phyloP scores from a whole-genome alignment of 2,888 invertebrate species.

The Physocephala rufipes region DNA sequence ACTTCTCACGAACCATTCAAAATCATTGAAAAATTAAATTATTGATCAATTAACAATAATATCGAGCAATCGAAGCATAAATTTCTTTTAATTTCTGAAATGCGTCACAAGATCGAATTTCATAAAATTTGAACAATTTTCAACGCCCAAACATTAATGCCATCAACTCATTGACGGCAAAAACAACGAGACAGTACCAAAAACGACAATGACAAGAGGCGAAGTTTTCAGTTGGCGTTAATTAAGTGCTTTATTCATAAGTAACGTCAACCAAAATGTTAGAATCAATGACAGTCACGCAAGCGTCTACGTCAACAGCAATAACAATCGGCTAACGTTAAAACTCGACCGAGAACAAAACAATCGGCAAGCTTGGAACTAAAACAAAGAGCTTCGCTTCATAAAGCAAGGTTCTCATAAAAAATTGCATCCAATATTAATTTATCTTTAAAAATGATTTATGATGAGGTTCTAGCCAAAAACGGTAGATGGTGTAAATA shows the following conservation, averaged over 20 bases:
- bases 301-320: background rate
- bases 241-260: background rate
- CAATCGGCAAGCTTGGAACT: background rate
- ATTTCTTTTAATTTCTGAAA: background rate
- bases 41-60: too few relatives aligned
- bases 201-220: too few relatives aligned
- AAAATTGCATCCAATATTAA: background rate
- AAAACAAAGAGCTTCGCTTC: background rate
- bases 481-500: conserved; percentile 40
- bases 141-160: background rate
- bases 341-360: background rate
- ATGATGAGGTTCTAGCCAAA: conserved; percentile 39
- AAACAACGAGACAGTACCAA: background rate
- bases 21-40: too few relatives aligned
- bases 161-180: background rate
- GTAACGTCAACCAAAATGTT: background rate
- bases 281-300: too few relatives aligned
- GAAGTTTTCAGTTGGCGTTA: too few relatives aligned
- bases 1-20: background rate
- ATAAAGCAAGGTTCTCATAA: background rate
- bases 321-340: too few relatives aligned
- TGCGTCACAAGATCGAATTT: conserved; percentile 7
- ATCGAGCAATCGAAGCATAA: too few relatives aligned
- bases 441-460: conserved; percentile 36
- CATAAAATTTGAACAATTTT: background rate